A percentile compares a stretch with the other conserved stretches of the same genome.
Conservation (phyloP, 2,113 vertebrate genomes). For the Antigone vipio region DNA sequence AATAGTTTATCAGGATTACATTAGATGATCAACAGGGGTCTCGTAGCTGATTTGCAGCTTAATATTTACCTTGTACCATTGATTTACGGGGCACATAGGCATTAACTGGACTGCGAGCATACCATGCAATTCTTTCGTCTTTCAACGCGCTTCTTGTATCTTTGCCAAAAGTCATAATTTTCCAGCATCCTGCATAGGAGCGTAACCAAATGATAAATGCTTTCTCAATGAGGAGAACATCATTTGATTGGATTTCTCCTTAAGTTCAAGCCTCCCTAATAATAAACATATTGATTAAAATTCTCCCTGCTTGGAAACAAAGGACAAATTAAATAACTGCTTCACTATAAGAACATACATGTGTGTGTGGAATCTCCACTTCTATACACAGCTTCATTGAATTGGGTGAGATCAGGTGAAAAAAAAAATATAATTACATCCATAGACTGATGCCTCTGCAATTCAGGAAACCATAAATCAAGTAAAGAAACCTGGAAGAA, state of each 20-base stretch:
- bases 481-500: not conserved
- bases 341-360: not conserved
- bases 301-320: not conserved
- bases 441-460: not conserved
- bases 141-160: slow-evolving; percentile 21
- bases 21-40: slow-evolving; percentile 46
- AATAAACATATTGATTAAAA: slow-evolving; percentile 20
- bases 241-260: slow-evolving; percentile 62
- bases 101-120: slow-evolving; percentile 36
- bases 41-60: slow-evolving; percentile 49
- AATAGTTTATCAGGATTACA: slow-evolving; percentile 62
- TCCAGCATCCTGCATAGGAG: slow-evolving; percentile 24
- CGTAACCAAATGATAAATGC: slow-evolving; percentile 65
- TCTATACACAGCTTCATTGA: not conserved
- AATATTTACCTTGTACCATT: slow-evolving; percentile 58
- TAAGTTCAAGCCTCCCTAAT: slow-evolving; percentile 1
- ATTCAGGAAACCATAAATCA: not conserved
- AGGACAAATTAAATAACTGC: not conserved
- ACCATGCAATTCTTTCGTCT: slow-evolving; percentile 62
- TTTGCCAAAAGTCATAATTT: slow-evolving; percentile 60
- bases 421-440: not conserved
- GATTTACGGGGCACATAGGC: slow-evolving; percentile 55
- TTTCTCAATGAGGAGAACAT: slow-evolving; percentile 59
- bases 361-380: not conserved
- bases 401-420: not conserved